Conservation (phyloP, 2,797 vertebrate species). For the Percopsis omiscomaycus region DNA sequence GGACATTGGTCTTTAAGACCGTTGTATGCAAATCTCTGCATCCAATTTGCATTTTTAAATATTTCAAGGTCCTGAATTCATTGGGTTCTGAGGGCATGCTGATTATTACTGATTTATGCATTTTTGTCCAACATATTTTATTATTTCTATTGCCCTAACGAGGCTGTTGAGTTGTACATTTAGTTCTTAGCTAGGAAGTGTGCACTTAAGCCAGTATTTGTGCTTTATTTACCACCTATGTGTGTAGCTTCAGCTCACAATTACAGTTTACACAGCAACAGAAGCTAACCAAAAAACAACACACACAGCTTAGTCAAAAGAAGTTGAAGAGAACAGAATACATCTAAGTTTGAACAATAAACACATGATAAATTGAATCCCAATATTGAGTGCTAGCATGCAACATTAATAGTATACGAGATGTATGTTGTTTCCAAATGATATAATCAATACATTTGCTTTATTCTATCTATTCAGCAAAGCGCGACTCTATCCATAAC, state of each 20-base stretch:
- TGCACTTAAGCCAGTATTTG: constrained; percentile 7
- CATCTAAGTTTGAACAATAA: neutral
- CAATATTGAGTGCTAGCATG: neutral
- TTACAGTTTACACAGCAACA: too few relatives aligned
- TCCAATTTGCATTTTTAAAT: constrained; percentile 95
- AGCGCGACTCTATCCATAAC: constrained; percentile 26
- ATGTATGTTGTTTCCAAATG: constrained; percentile 4
- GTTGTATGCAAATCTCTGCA: constrained; percentile 91
- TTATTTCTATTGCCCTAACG: constrained; percentile 89
- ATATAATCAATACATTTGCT: constrained; percentile 8
- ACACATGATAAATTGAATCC: constrained; percentile 8
- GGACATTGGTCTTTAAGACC: constrained; percentile 91
- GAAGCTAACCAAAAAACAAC: too few relatives aligned
- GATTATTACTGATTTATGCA: constrained; percentile 93
- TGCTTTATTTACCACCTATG: neutral
- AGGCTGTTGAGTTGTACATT: constrained; percentile 83
- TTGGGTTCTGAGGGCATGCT: constrained; percentile 86
- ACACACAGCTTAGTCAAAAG: neutral
- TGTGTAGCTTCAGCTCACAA: neutral
- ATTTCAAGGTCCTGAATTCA: constrained; percentile 91
- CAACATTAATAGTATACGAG: constrained; percentile 17
- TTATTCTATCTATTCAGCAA: constrained; percentile 23
- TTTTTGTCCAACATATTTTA: constrained; percentile 90
- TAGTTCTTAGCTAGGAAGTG: constrained; percentile 13
- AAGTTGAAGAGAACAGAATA: constrained; percentile 4